Base-by-base conservation (phyloP, 2,888 invertebrate genomes). In the Scaptomyza reducta region DNA sequence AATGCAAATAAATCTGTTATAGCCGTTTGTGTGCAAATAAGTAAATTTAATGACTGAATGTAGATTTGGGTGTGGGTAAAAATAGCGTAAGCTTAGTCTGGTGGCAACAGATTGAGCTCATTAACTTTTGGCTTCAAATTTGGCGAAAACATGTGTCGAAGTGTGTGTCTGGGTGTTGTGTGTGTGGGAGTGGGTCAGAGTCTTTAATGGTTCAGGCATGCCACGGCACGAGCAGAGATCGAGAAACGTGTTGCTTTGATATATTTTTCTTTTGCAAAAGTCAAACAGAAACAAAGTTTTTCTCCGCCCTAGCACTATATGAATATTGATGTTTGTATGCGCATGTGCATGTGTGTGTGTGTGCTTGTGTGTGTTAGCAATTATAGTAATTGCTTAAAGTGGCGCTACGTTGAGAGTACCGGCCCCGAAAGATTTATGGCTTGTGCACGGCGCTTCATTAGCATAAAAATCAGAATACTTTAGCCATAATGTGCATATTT, bases 381-480 rank as follows among this genome's bases (percentile, higher is more conserved):
- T 82, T 88, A 82, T 70, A 80, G 77, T 82, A 86, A 82, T 82
- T 88, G 87, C 87, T 83, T 76, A 69, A 72, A 72, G 66, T 66
- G 70, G 49, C 59, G 79, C 35, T 54, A 54, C 47, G 64, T 38
- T 25, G 53, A 31, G 38, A 6, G 35, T 49, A 31, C 65, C 60
- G 47, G 40, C 40, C 53, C 27, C 49, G 40, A 54, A 60, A 69
- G 55, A 81, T 87, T 78, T 85, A 87, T 81, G 79, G 75, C 63
- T 62, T 35, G 53, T 58, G 65, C 54, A 63, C 58, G 69, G 45
- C 79, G 79, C 77, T 83, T 87, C 88, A 83, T 88, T 88, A 88
- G 85, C 88, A 83, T 88, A 83, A 87, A 84, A 88, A 80, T 83
- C 71, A 84, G 88, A 87, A 88, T 80, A 87, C 81, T 83, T 70